Evolutionary conservation across 1,140 invertebrate genomes (phyloP).

Genomic region (Meteorus sp.): DNA sequence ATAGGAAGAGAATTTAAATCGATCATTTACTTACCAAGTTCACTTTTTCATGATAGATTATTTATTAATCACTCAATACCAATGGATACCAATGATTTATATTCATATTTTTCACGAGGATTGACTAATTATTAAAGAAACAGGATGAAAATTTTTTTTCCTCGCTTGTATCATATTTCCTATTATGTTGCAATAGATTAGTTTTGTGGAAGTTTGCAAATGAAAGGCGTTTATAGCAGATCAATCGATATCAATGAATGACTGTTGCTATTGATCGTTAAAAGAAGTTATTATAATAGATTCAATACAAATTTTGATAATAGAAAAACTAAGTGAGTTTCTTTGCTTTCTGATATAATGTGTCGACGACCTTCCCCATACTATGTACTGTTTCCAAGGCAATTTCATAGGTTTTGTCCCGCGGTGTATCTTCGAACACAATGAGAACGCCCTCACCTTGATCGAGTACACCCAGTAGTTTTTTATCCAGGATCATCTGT

Average conservation of each 20-base stretch:
- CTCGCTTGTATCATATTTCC: neutral
- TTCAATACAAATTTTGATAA: conserved; percentile 39
- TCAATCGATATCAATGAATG: conserved; percentile 41
- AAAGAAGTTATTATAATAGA: conserved; percentile 49
- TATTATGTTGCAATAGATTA: neutral
- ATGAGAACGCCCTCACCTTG: conserved; percentile 97
- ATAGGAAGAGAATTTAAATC: neutral
- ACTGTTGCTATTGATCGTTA: conserved; percentile 44
- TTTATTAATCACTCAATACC: no score
- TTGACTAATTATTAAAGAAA: no score
- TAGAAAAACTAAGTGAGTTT: conserved; percentile 83
- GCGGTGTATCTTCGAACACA: conserved; percentile 93
- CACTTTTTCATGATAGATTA: neutral
- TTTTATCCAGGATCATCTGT: conserved; percentile 99
- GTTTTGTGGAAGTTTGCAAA: conserved; percentile 14
- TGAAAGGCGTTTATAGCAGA: conserved; percentile 35
- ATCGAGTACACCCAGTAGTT: conserved; percentile 95
- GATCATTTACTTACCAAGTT: neutral
- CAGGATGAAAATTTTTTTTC: no score
- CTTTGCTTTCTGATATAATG: conserved; percentile 97
- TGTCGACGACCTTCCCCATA: conserved; percentile 99
- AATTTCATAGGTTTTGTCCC: conserved; percentile 96
- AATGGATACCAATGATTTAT: no score
- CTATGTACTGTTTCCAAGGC: conserved; percentile 96
- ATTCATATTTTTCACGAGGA: no score